These are phyloP conservation scores for Sebastes cheni DNA, from an alignment of 2,797 vertebrate species.

Conservation along the genomic window DNA sequence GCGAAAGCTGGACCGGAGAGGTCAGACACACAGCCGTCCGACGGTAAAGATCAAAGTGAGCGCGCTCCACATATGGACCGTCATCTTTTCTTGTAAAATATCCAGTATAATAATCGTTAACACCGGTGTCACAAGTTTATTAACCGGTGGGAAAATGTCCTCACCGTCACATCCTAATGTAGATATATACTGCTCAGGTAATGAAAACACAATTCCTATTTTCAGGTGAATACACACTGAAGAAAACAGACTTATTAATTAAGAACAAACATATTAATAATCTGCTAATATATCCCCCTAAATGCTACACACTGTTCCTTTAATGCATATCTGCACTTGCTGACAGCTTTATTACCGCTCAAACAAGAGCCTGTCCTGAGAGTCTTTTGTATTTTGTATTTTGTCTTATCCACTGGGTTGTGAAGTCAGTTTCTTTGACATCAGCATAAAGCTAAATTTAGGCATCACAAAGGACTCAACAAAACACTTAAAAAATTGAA, in stretches of 20 bases:
- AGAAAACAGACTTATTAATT: background rate
- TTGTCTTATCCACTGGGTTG: background rate
- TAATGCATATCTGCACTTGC: constrained; percentile 12
- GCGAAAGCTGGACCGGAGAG: no score
- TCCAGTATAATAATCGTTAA: no score
- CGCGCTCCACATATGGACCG: no score
- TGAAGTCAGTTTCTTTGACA: constrained; percentile 18
- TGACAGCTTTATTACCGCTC: constrained; percentile 42
- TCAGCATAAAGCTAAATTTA: background rate
- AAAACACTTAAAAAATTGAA: constrained; percentile 22
- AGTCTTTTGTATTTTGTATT: constrained; percentile 18
- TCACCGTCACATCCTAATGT: no score
- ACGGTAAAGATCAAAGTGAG: no score
- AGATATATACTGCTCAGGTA: no score
- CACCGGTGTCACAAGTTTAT: no score
- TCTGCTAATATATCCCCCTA: background rate
- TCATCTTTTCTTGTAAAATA: no score
- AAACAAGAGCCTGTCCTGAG: background rate
- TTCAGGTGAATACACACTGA: background rate
- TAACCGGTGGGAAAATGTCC: no score
- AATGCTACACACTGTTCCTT: background rate
- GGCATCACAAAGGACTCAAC: background rate
- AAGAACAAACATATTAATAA: no score
- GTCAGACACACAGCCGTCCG: no score
- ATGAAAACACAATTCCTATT: background rate